Evolutionary conservation across 2,797 vertebrate species (phyloP).

Genomic region (Enteromius afrohamiltoni): DNA sequence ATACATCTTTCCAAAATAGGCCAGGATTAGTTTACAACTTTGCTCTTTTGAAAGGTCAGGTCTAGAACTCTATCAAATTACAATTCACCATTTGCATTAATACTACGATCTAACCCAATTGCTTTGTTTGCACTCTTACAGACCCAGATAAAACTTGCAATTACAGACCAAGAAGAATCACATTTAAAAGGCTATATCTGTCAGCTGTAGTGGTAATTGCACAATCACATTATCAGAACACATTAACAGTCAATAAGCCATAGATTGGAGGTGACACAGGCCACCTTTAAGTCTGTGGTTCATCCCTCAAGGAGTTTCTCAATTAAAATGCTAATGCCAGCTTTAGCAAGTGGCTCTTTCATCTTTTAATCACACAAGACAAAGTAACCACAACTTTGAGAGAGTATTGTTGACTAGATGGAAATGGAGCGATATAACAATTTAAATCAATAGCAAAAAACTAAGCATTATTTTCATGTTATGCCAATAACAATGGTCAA

Average conservation of each 20-base stretch:
- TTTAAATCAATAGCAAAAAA: background rate
- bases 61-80: constrained; percentile 32
- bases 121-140: constrained; percentile 36
- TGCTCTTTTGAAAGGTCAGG: background rate
- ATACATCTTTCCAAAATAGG: background rate
- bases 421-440: background rate
- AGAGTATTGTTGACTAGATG: background rate
- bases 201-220: constrained; percentile 63
- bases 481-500: background rate
- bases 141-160: constrained; percentile 58
- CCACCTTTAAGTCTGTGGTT: constrained; percentile 61
- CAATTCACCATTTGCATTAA: constrained; percentile 34
- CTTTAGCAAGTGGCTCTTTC: background rate
- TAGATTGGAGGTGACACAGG: constrained; percentile 66
- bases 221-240: constrained; percentile 69
- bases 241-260: constrained; percentile 43
- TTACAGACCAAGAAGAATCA: constrained; percentile 63
- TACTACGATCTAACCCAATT: constrained; percentile 38
- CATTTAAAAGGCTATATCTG: constrained; percentile 29
- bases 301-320: constrained; percentile 58
- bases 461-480: background rate
- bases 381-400: background rate
- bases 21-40: background rate
- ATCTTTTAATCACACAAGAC: background rate
- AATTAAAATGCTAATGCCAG: constrained; percentile 48